Evolutionary conservation across 2,797 vertebrate species (phyloP).

Genomic region (Spea hammondii): DNA sequence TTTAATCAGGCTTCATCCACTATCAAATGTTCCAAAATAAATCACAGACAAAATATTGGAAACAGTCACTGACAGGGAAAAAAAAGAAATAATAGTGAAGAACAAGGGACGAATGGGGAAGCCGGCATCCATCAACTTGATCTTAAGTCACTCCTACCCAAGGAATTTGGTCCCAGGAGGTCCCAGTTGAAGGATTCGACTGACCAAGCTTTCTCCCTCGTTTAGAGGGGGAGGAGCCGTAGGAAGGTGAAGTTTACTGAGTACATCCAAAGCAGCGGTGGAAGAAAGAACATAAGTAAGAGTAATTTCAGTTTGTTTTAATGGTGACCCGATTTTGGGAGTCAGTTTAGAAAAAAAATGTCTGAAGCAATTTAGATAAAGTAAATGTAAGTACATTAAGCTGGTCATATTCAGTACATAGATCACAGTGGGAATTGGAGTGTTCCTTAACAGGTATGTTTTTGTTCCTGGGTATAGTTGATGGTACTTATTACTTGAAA

Average conservation of each 20-base stretch:
- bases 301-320: slow-evolving; percentile 61
- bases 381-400: neutral
- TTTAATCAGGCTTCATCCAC: slow-evolving; percentile 67
- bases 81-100: slow-evolving; percentile 67
- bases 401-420: neutral
- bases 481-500: neutral
- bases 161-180: slow-evolving; percentile 99
- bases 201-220: slow-evolving; percentile 99
- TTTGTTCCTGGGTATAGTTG: neutral
- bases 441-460: neutral
- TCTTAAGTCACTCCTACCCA: slow-evolving; percentile 94
- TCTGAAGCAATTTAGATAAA: neutral
- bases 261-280: slow-evolving; percentile 92
- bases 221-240: slow-evolving; percentile 98
- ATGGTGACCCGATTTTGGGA: slow-evolving; percentile 19
- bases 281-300: slow-evolving; percentile 86
- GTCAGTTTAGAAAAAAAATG: slow-evolving; percentile 27
- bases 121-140: slow-evolving; percentile 88
- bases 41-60: slow-evolving; percentile 69
- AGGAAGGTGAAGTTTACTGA: slow-evolving; percentile 99
- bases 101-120: slow-evolving; percentile 71
- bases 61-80: slow-evolving; percentile 69
- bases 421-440: neutral
- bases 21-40: slow-evolving; percentile 51
- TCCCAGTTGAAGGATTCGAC: slow-evolving; percentile 99